Evolutionary conservation across 2,113 vertebrate genomes (phyloP).

Genomic region (Taxidea taxus): DNA sequence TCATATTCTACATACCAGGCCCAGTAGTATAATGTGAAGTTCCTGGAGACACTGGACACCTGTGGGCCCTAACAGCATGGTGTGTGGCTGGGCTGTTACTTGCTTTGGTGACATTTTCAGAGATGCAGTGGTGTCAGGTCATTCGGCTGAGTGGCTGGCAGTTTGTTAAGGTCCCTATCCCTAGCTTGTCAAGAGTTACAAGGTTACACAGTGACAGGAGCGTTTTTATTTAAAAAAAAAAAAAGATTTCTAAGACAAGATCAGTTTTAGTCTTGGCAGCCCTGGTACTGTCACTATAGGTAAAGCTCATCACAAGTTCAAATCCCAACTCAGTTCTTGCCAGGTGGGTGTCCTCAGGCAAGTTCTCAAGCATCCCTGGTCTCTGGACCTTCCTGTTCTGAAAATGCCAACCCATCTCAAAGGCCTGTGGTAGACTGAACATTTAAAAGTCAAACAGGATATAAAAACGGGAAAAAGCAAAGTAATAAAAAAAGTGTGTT

Average conservation of each 20-base stretch:
- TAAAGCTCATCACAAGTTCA: slow-evolving; percentile 25
- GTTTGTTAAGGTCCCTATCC: neutral
- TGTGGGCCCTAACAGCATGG: neutral
- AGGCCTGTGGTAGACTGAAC: neutral
- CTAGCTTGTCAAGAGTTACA: neutral
- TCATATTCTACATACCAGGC: neutral
- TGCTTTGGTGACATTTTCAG: neutral
- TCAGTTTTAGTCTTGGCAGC: neutral
- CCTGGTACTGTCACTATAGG: slow-evolving; percentile 26
- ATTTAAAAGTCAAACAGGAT: slow-evolving; percentile 8
- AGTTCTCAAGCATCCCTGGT: neutral
- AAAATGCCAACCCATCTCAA: neutral
- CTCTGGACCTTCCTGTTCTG: neutral
- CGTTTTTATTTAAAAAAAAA: slow-evolving; percentile 21
- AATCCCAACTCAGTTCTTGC: neutral
- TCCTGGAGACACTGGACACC: neutral
- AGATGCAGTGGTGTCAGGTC: neutral
- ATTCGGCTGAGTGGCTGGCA: neutral
- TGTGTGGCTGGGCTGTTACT: neutral
- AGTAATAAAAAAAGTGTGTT: neutral
- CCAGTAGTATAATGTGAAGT: no score
- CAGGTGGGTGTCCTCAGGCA: slow-evolving; percentile 20
- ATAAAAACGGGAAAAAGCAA: slow-evolving; percentile 25
- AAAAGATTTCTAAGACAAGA: slow-evolving; percentile 29
- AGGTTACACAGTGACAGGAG: neutral